Conservation (phyloP, 92 coral and sea anemone species). For the Palythoa grandis region DNA sequence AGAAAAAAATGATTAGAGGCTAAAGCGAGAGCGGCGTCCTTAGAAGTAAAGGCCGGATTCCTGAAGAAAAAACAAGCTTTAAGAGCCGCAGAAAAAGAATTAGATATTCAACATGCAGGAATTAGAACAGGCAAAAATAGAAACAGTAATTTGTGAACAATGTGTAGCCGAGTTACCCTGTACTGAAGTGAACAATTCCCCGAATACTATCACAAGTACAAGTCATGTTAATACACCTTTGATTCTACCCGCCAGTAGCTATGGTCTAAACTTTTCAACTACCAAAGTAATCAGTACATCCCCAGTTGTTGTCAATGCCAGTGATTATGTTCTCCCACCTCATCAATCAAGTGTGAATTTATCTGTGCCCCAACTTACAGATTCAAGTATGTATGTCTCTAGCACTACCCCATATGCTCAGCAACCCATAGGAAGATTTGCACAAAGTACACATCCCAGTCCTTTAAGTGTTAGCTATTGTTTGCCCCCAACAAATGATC, state of each 20-base stretch:
- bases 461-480: not conserved
- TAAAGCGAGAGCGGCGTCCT: slow-evolving; percentile 57
- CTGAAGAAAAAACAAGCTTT: slow-evolving; percentile 59
- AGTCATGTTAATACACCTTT: slow-evolving; percentile 2
- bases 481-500: not conserved
- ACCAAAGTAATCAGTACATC: not conserved
- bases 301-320: not conserved
- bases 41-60: slow-evolving; percentile 53
- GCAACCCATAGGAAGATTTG: not conserved
- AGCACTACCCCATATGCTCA: not conserved
- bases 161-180: slow-evolving; percentile 40
- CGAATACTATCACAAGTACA: not conserved
- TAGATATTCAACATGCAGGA: slow-evolving; percentile 57
- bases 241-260: not conserved
- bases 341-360: slow-evolving; percentile 4
- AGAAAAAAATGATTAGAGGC: slow-evolving; percentile 54
- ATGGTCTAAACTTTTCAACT: not conserved
- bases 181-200: slow-evolving; percentile 26
- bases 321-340: not conserved
- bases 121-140: slow-evolving; percentile 69
- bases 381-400: slow-evolving; percentile 13
- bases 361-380: not conserved
- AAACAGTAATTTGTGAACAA: slow-evolving; percentile 67
- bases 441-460: not conserved
- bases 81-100: slow-evolving; percentile 58